Evolutionary conservation across 2,113 vertebrate species (phyloP), one percentile per base, ranked within the genome.

Genomic region (Setophaga coronata): DNA sequence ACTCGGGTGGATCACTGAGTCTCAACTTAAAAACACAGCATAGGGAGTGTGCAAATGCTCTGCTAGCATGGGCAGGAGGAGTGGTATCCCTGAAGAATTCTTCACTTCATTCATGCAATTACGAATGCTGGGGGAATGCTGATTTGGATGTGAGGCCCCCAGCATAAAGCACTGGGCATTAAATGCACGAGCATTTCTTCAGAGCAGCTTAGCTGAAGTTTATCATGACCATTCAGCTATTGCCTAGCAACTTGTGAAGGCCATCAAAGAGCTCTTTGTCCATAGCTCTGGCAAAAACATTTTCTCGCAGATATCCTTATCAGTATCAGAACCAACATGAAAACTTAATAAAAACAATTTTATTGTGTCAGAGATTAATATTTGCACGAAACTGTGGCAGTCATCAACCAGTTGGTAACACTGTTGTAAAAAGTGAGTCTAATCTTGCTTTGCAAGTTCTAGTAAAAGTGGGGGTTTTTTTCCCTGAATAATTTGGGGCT

Each of bases 201-300:
- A 96, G 98, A 98, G 96, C 98, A 98, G 98, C 98, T 98, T 98
- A 98, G 97, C 97, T 96, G 97, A 98, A 98, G 98, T 99, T 99
- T 98, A 98, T 98, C 98, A 96, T 92, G 96, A 97, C 97, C 98
- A 97, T 98, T 98, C 98, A 97, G 97, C 95, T 96, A 98, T 98
- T 97, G 97, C 99, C 98, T 99, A 99, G 99, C 98, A 99, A 99
- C 98, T 97, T 86, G 91, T 66, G 87, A 95, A 96, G 97, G 89
- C 97, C 95, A 97, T 99, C 98, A 99, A 99, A 98, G 98, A 98
- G 94, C 96, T 96, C 98, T 99, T 99, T 99, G 98, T 99, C 95
- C 96, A 40, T 61, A 42, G 82, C 79, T 93, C 96, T 98, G 98
- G 98, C 98, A 98, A 97, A 98, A 97, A 97, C 95, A 95, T 97